A percentile compares a stretch with the other conserved stretches of the same genome.
These are phyloP conservation scores for Amiota minor DNA, from an alignment of 2,888 invertebrate species.

Conservation along the genomic window DNA sequence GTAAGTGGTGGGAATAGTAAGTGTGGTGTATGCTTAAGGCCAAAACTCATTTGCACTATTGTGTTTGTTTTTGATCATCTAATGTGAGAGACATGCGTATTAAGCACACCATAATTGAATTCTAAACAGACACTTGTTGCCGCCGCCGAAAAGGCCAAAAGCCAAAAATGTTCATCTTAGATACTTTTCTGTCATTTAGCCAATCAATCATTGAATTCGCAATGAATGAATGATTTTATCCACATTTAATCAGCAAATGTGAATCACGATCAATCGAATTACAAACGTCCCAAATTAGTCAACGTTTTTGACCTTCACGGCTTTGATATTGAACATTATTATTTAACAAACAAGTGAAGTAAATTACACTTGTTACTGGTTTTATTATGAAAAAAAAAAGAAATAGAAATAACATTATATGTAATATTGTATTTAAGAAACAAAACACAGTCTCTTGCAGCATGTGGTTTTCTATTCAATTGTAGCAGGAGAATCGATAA, in stretches of 20 bases:
- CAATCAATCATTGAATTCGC: constrained; percentile 1
- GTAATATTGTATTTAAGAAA: constrained; percentile 28
- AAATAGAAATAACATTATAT: neutral
- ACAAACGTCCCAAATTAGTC: constrained; percentile 9
- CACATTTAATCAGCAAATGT: neutral
- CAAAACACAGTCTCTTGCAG: neutral
- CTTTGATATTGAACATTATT: constrained; percentile 11
- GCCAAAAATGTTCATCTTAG: neutral
- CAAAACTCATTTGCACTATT: neutral
- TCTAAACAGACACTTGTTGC: neutral
- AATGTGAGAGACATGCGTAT: too few relatives aligned
- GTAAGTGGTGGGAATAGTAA: too few relatives aligned
- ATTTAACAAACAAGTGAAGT: constrained; percentile 3
- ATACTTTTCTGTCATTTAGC: neutral
- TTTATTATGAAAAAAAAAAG: too few relatives aligned
- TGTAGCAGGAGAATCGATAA: too few relatives aligned
- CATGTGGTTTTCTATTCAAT: too few relatives aligned
- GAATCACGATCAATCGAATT: neutral
- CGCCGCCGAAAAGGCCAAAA: constrained; percentile 12
- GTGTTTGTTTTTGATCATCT: too few relatives aligned
- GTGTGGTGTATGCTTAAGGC: neutral
- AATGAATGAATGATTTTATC: neutral
- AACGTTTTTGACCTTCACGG: constrained; percentile 6
- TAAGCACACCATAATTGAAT: too few relatives aligned
- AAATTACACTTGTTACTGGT: neutral